Evolutionary conservation across 2,888 invertebrate species (phyloP).

Genomic region (Reticulitermes lucifugus): DNA sequence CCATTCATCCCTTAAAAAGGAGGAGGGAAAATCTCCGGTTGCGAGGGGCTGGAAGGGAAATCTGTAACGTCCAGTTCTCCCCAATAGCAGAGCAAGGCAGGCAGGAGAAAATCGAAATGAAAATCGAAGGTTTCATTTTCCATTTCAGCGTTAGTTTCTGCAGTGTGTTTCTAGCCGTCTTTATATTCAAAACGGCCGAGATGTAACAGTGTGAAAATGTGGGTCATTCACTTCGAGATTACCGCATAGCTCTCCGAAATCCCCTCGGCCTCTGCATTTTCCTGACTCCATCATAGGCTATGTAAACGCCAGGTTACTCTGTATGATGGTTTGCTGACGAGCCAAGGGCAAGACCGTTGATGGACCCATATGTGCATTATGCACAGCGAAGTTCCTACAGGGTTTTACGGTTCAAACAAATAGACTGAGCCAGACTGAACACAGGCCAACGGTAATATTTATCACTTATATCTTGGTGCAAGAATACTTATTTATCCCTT

Average conservation of each 20-base stretch:
- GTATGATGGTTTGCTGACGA: neutral
- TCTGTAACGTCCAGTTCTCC: neutral
- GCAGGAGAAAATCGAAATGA: neutral
- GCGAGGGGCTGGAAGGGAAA: neutral
- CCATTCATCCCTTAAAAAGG: conserved; percentile 27
- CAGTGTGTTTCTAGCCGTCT: no score
- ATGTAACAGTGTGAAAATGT: neutral
- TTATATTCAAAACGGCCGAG: neutral
- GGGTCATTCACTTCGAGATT: neutral
- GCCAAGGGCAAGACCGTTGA: neutral
- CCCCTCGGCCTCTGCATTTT: neutral
- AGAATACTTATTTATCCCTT: no score
- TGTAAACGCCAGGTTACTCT: neutral
- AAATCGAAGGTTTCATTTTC: neutral
- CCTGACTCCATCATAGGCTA: neutral
- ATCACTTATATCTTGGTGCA: no score
- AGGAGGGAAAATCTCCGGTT: neutral
- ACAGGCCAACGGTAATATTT: no score
- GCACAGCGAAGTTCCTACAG: neutral
- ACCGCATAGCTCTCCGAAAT: neutral
- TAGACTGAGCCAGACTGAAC: no score
- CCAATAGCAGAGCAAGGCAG: neutral
- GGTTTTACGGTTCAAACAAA: no score
- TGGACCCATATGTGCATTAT: neutral
- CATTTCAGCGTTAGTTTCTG: neutral